Conservation (phyloP, 2,888 invertebrate species). For the Metopia argyrocephala region DNA sequence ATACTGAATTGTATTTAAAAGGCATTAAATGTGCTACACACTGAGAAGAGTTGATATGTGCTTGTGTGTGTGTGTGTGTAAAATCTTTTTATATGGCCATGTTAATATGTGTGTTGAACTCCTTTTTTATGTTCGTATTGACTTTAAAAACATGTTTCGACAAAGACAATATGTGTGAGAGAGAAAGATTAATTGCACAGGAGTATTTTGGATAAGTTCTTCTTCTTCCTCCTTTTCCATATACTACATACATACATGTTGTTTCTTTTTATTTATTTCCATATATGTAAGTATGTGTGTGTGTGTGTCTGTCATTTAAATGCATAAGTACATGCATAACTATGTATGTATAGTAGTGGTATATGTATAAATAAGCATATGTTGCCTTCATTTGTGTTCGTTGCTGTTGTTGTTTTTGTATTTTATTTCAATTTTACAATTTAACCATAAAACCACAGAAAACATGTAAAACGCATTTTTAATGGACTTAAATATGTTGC, state of each 20-base stretch:
- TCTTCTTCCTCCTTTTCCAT: slow-evolving; percentile 1
- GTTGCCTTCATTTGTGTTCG: slow-evolving; percentile 17
- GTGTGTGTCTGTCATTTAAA: no score
- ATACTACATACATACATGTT: neutral
- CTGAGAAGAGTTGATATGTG: neutral
- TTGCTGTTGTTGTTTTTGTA: slow-evolving; percentile 45
- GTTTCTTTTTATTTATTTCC: neutral
- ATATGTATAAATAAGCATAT: neutral
- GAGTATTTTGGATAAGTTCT: slow-evolving; percentile 38
- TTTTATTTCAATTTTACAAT: slow-evolving; percentile 69
- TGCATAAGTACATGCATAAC: no score
- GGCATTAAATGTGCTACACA: slow-evolving; percentile 38
- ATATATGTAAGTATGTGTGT: neutral
- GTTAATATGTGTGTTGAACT: slow-evolving; percentile 1
- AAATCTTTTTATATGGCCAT: slow-evolving; percentile 2
- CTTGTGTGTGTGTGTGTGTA: neutral
- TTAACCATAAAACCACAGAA: slow-evolving; percentile 67
- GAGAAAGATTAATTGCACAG: neutral
- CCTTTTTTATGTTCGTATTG: slow-evolving; percentile 41
- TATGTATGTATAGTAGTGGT: no score
- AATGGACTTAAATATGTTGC: slow-evolving; percentile 77
- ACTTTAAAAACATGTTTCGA: slow-evolving; percentile 25
- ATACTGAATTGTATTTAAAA: slow-evolving; percentile 42
- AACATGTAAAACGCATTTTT: slow-evolving; percentile 72
- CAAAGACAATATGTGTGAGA: neutral